These are phyloP conservation scores for Plebejus melissa DNA, from an alignment of 2,888 invertebrate genomes.

Conservation along the genomic window DNA sequence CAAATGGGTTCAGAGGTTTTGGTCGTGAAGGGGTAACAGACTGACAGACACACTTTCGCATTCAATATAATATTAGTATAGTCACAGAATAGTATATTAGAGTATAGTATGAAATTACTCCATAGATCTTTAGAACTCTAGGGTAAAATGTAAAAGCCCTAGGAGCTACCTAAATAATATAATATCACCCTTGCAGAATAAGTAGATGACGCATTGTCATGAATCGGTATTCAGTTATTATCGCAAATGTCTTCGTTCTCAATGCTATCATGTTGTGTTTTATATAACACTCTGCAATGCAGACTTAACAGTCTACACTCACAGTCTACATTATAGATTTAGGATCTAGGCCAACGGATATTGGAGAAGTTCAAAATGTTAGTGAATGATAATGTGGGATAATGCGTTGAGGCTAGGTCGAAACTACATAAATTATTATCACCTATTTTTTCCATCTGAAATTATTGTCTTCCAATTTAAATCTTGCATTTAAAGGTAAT, in stretches of 20 bases:
- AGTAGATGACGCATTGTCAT: neutral
- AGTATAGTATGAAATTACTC: no score
- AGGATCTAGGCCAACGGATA: conserved; percentile 20
- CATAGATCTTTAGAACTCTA: no score
- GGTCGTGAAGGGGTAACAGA: no score
- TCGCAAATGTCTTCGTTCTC: neutral
- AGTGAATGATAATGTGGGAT: neutral
- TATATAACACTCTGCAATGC: conserved; percentile 27
- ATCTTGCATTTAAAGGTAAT: no score
- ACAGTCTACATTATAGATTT: conserved; percentile 12
- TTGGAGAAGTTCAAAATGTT: neutral
- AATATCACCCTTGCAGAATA: neutral
- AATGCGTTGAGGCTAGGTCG: no score
- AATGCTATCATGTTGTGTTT: conserved; percentile 5
- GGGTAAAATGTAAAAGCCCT: no score
- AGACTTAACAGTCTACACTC: conserved; percentile 2
- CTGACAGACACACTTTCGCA: no score
- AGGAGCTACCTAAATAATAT: neutral
- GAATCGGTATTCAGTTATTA: neutral
- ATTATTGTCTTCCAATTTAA: neutral
- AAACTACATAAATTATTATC: no score
- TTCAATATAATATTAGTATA: no score
- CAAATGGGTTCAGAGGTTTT: no score
- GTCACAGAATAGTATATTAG: no score
- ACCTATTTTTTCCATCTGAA: no score